phyloP scores from a whole-genome alignment of 2,113 vertebrate species.

The Isichthys henryi region DNA sequence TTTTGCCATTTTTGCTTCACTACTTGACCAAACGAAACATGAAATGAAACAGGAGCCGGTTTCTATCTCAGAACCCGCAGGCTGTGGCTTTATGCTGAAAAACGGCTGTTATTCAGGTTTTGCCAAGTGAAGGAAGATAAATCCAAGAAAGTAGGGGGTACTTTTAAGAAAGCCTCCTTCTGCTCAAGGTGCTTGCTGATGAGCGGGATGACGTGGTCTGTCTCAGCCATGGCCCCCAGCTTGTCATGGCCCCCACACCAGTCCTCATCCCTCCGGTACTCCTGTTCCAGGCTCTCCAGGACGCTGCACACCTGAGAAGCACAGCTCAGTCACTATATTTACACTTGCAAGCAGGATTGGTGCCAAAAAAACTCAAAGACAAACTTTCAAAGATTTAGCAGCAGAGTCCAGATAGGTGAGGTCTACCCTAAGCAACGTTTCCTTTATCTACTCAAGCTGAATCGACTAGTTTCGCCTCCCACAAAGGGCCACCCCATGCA shows the following conservation, averaged over 20 bases:
- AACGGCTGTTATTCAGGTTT: background rate
- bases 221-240: conserved; percentile 72
- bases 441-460: background rate
- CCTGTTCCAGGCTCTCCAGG: conserved; percentile 92
- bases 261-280: conserved; percentile 93
- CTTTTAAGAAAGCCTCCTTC: conserved; percentile 91
- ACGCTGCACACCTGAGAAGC: conserved; percentile 83
- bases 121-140: background rate
- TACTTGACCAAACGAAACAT: background rate
- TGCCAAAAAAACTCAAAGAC: background rate
- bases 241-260: conserved; percentile 95
- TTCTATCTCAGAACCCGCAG: background rate
- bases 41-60: background rate
- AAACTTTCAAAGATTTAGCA: background rate
- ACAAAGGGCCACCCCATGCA: background rate
- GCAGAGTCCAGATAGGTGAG: background rate
- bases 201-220: conserved; percentile 82
- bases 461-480: background rate
- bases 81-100: background rate
- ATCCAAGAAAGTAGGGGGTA: conserved; percentile 22
- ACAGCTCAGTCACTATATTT: no score
- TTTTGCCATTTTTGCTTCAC: background rate
- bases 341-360: background rate
- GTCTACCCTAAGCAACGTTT: background rate
- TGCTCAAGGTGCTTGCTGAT: conserved; percentile 97